Base-by-base conservation (phyloP, 2,113 vertebrate genomes). In the Cygnus atratus region DNA sequence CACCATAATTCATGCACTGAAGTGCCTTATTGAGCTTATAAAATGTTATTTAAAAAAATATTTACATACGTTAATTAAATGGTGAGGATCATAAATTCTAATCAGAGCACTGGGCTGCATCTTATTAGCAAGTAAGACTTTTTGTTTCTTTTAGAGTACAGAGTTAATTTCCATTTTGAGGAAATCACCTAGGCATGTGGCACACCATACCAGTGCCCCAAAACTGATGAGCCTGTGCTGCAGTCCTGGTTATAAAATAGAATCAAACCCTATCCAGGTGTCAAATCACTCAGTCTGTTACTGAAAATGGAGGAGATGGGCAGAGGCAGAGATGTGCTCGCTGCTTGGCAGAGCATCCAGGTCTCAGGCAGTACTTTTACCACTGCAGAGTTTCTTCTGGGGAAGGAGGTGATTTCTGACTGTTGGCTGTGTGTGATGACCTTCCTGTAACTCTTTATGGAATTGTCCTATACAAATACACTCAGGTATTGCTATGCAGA, bases 1-100 rank as follows among this genome's bases (percentile, higher is more conserved):
- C 35, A 57, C 75, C 65, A 43, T 92, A 96, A 93, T 76, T 95
- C 94, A 96, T 88, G 65, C 74, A 87, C 80, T 79, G 57, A 74
- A 83, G 80, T 91, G 66, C 93, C 41, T 92, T 95, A 93, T 90
- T 85, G 95, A 52, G 67, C 95, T 92, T 91, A 92, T 94, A 81
- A 94, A 92, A 96, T 58, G 67, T 90, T 87, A 93, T 93, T 92
- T 88, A 2, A 94, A 80, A 87, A 83, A 87, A 96, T 97, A 96
- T 97, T 96, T 96, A 97, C 93, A 76, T 95, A 92, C 92, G 85
- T 85, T 92, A 97, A 97, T 96, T 85, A 95, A 94, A 84, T 46
- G 33, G 61, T 61, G 76, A 95, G 50, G 33, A 59, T 88, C 62
- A 84, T 68, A 97, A 97, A 96, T 96, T 95, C 55, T 72, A 59